A percentile compares a stretch with the other conserved stretches of the same genome.
These are phyloP conservation scores for Darevskia nairensis DNA, from an alignment of 2,797 vertebrate genomes.

Conservation along the genomic window DNA sequence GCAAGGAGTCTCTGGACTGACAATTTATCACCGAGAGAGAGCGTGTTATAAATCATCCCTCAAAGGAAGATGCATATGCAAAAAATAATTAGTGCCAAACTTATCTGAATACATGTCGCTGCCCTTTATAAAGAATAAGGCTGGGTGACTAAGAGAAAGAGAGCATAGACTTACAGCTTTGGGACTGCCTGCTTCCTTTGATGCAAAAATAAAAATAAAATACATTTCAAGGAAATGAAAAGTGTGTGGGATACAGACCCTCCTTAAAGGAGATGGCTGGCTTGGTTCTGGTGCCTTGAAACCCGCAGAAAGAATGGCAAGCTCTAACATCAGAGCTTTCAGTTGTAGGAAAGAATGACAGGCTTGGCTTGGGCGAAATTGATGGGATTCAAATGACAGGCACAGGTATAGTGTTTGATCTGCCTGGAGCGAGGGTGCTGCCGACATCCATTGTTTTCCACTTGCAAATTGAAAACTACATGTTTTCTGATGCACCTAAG, in stretches of 20 bases:
- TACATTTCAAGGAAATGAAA: accelerated
- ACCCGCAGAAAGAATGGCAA: not conserved
- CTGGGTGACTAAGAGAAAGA: not conserved
- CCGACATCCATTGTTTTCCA: too few species aligned
- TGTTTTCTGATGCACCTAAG: too few species aligned
- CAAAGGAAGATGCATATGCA: slow-evolving; percentile 11
- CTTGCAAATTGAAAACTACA: too few species aligned
- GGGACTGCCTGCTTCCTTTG: not conserved
- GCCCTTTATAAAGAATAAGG: slow-evolving; percentile 9
- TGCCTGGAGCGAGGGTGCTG: not conserved
- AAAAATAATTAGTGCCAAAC: slow-evolving; percentile 27
- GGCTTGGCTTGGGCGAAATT: not conserved
- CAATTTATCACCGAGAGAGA: slow-evolving; percentile 14
- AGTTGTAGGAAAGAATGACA: not conserved
- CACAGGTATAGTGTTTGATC: not conserved
- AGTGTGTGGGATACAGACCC: not conserved
- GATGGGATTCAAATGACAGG: not conserved
- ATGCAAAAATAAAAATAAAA: not conserved
- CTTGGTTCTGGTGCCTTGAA: not conserved
- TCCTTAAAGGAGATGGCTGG: not conserved
- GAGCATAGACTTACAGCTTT: not conserved
- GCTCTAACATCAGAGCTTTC: not conserved
- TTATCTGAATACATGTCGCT: slow-evolving; percentile 15
- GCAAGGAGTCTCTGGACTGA: not conserved
- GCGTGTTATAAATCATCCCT: slow-evolving; percentile 32